Evolutionary conservation across 2,888 invertebrate genomes (phyloP), one percentile per base, ranked within the genome.

Genomic region (Orthosia incerta): DNA sequence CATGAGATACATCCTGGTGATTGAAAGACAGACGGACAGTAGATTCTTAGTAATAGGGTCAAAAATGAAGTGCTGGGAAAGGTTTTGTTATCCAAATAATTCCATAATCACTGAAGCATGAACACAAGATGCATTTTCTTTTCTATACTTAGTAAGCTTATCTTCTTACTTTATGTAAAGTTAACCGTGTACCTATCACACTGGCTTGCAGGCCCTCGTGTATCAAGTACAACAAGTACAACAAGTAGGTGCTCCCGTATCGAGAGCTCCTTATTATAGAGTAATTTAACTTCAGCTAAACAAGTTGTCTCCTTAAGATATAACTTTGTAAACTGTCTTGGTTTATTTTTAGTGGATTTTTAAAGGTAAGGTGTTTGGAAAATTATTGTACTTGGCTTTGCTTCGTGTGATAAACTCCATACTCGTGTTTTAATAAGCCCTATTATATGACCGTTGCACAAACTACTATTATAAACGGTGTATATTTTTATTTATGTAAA

Each of bases 251-350:
- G 66, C 12, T 46, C 55, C 39, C 2, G 66, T 39, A 79, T 75
- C 64, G 76, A 68, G 31, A 2, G 12, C 13, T 56, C 65, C 79
- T n/a, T n/a, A n/a, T n/a, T n/a, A n/a, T 48, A 39, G 51, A 75
- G 53, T 67, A 55, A 71, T 75, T 57, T 60, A 76, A 75, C 76
- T 80, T 80, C 16, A 56, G 51, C 64, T 4, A 20, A 15, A 50
- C 68, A 26, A 31, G 55, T 79, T 62, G 66, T 51, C 64, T 63
- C 20, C 46, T 13, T 13, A 18, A 51, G 23, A 56, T 60, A 31
- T 53, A n/a, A 75, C 76, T 64, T 63, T 51, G 46, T 64, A 18
- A 64, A 56, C n/a, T 39, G 20, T 39, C 9, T 11, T 16, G 50
- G 20, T 51, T 57, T 57, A 45, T 20, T 64, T 46, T 57, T 5